phyloP scores from a whole-genome alignment of 2,797 vertebrate species.

The Poecilia picta region DNA sequence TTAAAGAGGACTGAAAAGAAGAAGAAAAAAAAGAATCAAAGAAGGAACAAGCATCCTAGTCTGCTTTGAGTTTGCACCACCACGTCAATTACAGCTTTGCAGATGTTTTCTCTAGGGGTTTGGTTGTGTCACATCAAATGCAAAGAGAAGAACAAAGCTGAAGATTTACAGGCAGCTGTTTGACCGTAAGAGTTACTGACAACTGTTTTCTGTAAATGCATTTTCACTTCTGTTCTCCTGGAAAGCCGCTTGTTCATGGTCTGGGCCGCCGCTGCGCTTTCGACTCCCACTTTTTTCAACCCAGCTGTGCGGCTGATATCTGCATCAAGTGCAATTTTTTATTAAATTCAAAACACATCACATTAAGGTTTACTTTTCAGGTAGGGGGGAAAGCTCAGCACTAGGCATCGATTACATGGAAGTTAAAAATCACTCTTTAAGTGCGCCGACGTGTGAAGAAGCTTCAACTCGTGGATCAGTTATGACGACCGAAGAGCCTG shows the following conservation, averaged over 20 bases:
- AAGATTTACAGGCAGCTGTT: not conserved
- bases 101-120: not conserved
- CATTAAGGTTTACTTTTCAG: not conserved
- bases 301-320: not conserved
- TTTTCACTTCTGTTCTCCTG: constrained; percentile 11
- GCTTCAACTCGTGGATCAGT: not conserved
- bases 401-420: not conserved
- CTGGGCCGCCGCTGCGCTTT: not conserved
- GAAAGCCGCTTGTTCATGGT: not conserved
- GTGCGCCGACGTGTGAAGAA: not conserved
- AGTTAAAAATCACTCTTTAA: not conserved
- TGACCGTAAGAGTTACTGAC: not conserved
- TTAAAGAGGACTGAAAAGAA: not conserved
- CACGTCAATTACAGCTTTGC: not conserved
- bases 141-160: constrained; percentile 1
- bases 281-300: not conserved
- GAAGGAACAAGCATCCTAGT: not conserved
- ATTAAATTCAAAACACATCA: not conserved
- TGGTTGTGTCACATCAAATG: not conserved
- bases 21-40: not conserved
- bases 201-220: not conserved
- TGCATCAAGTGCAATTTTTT: not conserved
- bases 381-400: not conserved
- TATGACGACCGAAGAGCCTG: not conserved
- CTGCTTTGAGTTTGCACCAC: not conserved